Evolutionary conservation across 2,113 vertebrate species (phyloP).

Genomic region (Cottus gobio): DNA sequence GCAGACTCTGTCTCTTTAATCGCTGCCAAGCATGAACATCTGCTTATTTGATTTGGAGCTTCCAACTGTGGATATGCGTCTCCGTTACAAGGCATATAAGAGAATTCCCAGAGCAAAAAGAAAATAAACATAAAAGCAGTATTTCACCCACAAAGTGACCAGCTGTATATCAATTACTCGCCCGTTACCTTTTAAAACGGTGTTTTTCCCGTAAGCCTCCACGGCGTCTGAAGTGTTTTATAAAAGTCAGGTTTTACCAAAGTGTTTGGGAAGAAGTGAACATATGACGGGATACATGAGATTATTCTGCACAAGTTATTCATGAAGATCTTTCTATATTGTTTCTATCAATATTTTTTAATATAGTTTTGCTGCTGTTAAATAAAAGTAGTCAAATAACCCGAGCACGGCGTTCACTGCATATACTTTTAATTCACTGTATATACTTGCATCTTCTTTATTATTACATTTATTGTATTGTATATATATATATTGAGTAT

Average conservation of each 20-base stretch:
- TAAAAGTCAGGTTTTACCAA: neutral
- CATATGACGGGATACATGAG: neutral
- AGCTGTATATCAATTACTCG: neutral
- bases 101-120: neutral
- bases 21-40: neutral
- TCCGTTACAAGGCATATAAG: slow-evolving; percentile 3
- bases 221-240: neutral
- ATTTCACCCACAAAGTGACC: neutral
- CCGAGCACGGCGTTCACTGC: too few species aligned
- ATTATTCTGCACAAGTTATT: neutral
- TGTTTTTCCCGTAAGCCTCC: neutral
- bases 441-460: too few species aligned
- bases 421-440: too few species aligned
- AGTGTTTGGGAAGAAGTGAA: neutral
- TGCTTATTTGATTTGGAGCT: slow-evolving; percentile 35
- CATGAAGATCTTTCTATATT: too few species aligned
- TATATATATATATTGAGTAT: too few species aligned
- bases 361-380: too few species aligned
- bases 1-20: neutral
- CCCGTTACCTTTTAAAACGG: neutral
- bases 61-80: slow-evolving; percentile 1
- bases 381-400: too few species aligned
- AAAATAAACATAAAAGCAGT: neutral
- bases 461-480: too few species aligned
- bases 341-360: neutral